Conservation (phyloP, 2,888 invertebrate species). For the Trachelus iudaicus region DNA sequence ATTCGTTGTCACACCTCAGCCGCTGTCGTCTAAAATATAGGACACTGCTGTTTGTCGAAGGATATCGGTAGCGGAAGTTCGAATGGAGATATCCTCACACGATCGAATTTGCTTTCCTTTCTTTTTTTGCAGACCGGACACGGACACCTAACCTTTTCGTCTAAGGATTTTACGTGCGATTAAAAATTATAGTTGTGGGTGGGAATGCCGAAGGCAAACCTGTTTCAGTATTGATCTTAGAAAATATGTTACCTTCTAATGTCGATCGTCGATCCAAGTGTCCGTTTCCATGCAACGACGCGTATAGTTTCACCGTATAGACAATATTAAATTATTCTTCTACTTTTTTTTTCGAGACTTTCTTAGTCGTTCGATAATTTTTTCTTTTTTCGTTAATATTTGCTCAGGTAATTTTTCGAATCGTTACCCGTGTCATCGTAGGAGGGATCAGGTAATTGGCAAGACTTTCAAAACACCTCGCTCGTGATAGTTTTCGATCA, state of each 20-base stretch:
- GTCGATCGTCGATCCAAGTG: not conserved
- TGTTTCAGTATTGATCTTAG: not conserved
- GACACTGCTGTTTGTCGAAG: not conserved
- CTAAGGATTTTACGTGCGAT: not conserved
- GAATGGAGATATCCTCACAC: not conserved
- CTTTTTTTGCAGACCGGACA: not conserved
- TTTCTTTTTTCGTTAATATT: not conserved
- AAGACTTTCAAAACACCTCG: too few relatives aligned
- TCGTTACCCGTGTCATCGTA: not conserved
- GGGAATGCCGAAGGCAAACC: slow-evolving; percentile 1
- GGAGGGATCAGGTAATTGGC: not conserved
- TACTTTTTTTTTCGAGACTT: not conserved
- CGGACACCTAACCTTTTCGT: not conserved
- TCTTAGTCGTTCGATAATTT: not conserved
- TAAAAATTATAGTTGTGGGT: not conserved
- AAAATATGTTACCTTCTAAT: not conserved
- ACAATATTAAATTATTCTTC: not conserved
- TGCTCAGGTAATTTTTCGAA: not conserved
- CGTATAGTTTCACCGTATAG: not conserved
- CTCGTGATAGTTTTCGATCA: too few relatives aligned
- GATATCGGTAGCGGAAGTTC: not conserved
- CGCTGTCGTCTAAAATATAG: not conserved
- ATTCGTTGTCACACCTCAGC: not conserved
- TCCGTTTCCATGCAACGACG: not conserved
- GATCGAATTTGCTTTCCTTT: not conserved